Evolutionary conservation across 2,888 invertebrate genomes (phyloP).

Genomic region (Leucophora obtusa): DNA sequence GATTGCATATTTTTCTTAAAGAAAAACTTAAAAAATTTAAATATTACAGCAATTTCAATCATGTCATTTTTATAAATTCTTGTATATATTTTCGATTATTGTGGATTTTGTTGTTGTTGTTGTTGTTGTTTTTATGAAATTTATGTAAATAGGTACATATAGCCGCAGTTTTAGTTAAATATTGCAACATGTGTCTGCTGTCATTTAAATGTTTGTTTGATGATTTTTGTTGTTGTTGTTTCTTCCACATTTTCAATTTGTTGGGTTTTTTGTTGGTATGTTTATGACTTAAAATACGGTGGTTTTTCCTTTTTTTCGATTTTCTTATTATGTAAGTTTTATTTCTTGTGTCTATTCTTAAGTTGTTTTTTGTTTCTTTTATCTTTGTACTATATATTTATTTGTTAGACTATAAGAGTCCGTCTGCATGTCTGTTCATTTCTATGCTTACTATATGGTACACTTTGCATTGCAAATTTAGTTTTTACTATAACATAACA

Average conservation of each 20-base stretch:
- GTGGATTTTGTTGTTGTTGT: too few species aligned
- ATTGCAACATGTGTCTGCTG: slow-evolving; percentile 64
- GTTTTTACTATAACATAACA: slow-evolving; percentile 16
- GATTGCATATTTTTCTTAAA: background rate
- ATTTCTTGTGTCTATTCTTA: slow-evolving; percentile 31
- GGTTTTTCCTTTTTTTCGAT: slow-evolving; percentile 14
- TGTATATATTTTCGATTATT: slow-evolving; percentile 38
- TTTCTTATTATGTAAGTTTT: slow-evolving; percentile 28
- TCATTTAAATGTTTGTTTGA: slow-evolving; percentile 58
- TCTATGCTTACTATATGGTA: slow-evolving; percentile 1
- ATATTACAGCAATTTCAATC: slow-evolving; percentile 54
- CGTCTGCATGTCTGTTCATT: background rate
- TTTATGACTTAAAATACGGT: slow-evolving; percentile 45
- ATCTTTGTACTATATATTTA: background rate
- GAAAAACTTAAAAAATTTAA: slow-evolving; percentile 19
- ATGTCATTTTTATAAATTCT: slow-evolving; percentile 48
- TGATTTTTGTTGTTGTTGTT: slow-evolving; percentile 26
- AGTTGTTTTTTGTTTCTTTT: background rate
- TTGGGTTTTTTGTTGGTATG: slow-evolving; percentile 19
- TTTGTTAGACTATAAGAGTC: background rate
- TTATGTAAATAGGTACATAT: too few species aligned
- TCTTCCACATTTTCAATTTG: slow-evolving; percentile 27
- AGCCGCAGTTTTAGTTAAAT: slow-evolving; percentile 47
- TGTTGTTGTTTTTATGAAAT: too few species aligned
- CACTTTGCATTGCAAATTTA: slow-evolving; percentile 61